phyloP scores from a whole-genome alignment of 2,888 invertebrate species.

The Drosophila meridionalis region DNA sequence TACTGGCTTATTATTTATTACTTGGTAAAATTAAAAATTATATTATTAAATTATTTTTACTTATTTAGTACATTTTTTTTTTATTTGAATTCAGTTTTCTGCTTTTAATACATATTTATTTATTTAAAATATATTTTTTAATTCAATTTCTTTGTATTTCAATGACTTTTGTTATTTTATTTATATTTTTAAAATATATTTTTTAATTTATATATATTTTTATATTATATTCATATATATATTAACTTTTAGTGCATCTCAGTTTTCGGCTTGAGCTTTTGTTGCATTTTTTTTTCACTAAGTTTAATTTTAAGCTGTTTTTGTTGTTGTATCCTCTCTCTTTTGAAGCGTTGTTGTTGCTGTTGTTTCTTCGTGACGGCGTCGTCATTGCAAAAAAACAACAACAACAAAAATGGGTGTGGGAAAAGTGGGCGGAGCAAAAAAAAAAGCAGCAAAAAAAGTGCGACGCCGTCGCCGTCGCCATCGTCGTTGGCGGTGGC shows the following conservation, averaged over 20 bases:
- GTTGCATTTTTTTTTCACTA: neutral
- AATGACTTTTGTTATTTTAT: neutral
- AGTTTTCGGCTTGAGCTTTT: conserved; percentile 18
- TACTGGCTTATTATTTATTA: too few relatives aligned
- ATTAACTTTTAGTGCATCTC: conserved; percentile 3
- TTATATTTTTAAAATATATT: neutral
- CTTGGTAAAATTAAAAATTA: too few relatives aligned
- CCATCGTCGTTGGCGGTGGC: conserved; percentile 53
- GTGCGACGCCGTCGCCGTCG: conserved; percentile 48
- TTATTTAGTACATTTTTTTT: too few relatives aligned
- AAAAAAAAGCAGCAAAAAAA: conserved; percentile 17
- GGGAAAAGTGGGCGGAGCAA: conserved; percentile 79
- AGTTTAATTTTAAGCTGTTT: conserved; percentile 30
- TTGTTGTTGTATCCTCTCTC: conserved; percentile 45
- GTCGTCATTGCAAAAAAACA: conserved; percentile 54
- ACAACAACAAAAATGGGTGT: conserved; percentile 66
- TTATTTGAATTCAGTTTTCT: too few relatives aligned
- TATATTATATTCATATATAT: neutral
- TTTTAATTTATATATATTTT: neutral
- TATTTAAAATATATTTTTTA: too few relatives aligned
- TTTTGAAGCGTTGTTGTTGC: conserved; percentile 28
- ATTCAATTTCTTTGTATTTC: too few relatives aligned
- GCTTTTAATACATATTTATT: too few relatives aligned
- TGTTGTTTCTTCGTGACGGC: conserved; percentile 47
- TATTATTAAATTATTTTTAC: too few relatives aligned